Evolutionary conservation across 2,888 invertebrate genomes (phyloP).

Genomic region (Danaus chrysippus): DNA sequence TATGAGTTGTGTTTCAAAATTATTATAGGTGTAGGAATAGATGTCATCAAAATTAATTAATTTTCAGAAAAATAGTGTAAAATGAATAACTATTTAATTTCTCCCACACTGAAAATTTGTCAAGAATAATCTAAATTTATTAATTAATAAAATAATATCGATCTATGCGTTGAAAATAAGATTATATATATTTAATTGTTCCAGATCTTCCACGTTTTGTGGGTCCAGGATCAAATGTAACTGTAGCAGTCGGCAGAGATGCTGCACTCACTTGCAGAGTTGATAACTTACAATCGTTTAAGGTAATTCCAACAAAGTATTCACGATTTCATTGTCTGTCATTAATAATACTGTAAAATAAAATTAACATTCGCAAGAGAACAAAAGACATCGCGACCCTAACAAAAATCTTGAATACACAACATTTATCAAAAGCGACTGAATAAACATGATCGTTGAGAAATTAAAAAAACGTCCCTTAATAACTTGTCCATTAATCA

Average conservation of each 20-base stretch:
- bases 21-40: too few relatives aligned
- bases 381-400: background rate
- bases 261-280: slow-evolving; percentile 83
- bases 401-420: slow-evolving; percentile 14
- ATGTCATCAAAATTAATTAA: too few relatives aligned
- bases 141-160: too few relatives aligned
- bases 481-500: slow-evolving; percentile 33
- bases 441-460: slow-evolving; percentile 35
- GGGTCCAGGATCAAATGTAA: slow-evolving; percentile 82
- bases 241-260: slow-evolving; percentile 83
- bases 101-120: too few relatives aligned
- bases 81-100: too few relatives aligned
- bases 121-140: too few relatives aligned
- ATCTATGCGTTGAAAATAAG: too few relatives aligned
- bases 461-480: slow-evolving; percentile 31
- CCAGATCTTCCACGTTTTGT: slow-evolving; percentile 83
- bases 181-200: slow-evolving; percentile 42
- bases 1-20: too few relatives aligned
- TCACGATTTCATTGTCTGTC: slow-evolving; percentile 1
- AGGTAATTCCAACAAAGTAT: slow-evolving; percentile 65
- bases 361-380: background rate
- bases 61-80: too few relatives aligned
- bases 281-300: slow-evolving; percentile 83
- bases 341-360: background rate
- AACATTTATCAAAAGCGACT: slow-evolving; percentile 30